A percentile compares a stretch with the other conserved stretches of the same genome.
Evolutionary conservation across 2,888 invertebrate genomes (phyloP).

Genomic region (Limulus polyphemus): DNA sequence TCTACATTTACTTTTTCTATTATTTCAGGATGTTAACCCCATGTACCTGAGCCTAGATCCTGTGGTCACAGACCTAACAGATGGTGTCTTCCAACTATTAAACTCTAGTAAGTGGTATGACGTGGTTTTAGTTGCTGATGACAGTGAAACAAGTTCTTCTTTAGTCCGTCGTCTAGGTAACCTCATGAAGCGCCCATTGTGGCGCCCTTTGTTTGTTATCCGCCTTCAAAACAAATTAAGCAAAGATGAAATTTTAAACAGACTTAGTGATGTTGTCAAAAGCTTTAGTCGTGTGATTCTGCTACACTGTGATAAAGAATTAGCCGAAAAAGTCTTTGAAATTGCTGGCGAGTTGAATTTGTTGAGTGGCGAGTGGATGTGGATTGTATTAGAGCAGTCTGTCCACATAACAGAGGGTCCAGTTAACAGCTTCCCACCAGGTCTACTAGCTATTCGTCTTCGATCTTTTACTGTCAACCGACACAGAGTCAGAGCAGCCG

Average conservation of each 20-base stretch:
- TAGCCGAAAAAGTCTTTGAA: slow-evolving; percentile 40
- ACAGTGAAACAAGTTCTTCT: slow-evolving; percentile 46
- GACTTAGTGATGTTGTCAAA: too few relatives aligned
- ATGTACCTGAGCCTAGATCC: slow-evolving; percentile 57
- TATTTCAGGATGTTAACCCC: slow-evolving; percentile 44
- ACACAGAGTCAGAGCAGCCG: too few relatives aligned
- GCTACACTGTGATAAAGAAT: too few relatives aligned
- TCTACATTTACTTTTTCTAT: neutral
- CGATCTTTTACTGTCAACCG: too few relatives aligned
- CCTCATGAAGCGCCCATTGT: slow-evolving; percentile 40
- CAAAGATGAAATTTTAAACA: too few relatives aligned
- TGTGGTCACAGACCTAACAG: slow-evolving; percentile 52
- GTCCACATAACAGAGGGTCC: too few relatives aligned
- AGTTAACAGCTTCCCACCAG: too few relatives aligned
- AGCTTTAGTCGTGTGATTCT: too few relatives aligned
- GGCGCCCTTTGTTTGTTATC: neutral
- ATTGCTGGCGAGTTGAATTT: slow-evolving; percentile 64
- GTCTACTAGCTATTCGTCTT: too few relatives aligned
- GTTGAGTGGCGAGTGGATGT: slow-evolving; percentile 72
- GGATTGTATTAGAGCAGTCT: slow-evolving; percentile 59
- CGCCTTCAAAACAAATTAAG: too few relatives aligned
- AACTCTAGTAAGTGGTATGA: slow-evolving; percentile 68
- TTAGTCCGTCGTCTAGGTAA: slow-evolving; percentile 47
- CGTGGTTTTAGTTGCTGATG: slow-evolving; percentile 53
- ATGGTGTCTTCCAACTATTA: slow-evolving; percentile 54